These are phyloP conservation scores for Caenorhabditis sp. DNA, from an alignment of 2,888 invertebrate species.

Conservation along the genomic window DNA sequence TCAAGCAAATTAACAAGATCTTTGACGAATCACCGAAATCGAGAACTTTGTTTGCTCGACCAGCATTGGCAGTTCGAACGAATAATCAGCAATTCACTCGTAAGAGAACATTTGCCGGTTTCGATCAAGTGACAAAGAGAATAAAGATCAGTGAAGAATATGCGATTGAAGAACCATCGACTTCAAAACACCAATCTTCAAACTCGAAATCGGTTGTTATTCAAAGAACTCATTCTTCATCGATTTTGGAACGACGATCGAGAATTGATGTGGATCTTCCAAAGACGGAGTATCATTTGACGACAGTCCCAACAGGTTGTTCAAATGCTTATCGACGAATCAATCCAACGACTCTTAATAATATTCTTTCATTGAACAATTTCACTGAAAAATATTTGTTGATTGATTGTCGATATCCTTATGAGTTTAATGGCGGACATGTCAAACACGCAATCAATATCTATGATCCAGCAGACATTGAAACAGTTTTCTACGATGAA, in stretches of 20 bases:
- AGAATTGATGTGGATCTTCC: background rate
- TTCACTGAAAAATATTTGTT: constrained; percentile 27
- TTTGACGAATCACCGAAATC: constrained; percentile 23
- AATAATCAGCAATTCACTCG: background rate
- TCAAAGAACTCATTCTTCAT: constrained; percentile 12
- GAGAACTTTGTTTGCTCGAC: constrained; percentile 6
- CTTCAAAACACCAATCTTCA: background rate
- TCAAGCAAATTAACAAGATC: background rate
- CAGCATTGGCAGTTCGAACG: background rate
- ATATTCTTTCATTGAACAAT: constrained; percentile 9
- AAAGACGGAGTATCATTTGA: constrained; percentile 17
- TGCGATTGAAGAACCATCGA: background rate
- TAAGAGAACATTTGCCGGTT: background rate
- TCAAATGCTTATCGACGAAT: constrained; percentile 41
- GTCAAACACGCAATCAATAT: constrained; percentile 42
- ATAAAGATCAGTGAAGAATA: background rate
- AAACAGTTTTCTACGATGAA: constrained; percentile 26
- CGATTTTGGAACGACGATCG: constrained; percentile 9
- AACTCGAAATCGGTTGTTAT: background rate
- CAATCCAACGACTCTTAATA: constrained; percentile 19
- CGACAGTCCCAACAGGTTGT: constrained; percentile 3
- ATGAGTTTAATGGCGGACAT: constrained; percentile 49
- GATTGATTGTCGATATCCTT: constrained; percentile 52
- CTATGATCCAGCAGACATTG: constrained; percentile 26
- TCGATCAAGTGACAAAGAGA: background rate